These are phyloP conservation scores for Polyommatus iphigenia DNA, from an alignment of 2,888 invertebrate genomes.

Conservation along the genomic window DNA sequence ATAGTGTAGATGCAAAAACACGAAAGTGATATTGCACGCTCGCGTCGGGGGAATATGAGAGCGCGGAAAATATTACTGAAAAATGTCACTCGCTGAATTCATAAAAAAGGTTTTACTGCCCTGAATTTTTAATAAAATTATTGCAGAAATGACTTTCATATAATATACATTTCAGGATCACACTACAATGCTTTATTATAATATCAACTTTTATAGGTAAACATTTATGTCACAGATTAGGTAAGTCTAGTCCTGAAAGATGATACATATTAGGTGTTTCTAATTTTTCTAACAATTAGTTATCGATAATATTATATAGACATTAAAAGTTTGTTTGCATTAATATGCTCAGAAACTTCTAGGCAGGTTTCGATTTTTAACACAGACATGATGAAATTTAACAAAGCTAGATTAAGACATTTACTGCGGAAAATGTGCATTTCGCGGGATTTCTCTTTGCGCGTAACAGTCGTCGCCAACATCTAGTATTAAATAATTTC, in stretches of 20 bases:
- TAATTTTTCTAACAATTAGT: too few relatives aligned
- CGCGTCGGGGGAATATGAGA: constrained; percentile 49
- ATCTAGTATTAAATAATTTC: too few relatives aligned
- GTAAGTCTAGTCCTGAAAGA: not conserved
- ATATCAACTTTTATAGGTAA: not conserved
- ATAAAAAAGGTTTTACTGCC: constrained; percentile 22
- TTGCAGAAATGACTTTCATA: not conserved
- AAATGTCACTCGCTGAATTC: constrained; percentile 22
- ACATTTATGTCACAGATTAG: too few relatives aligned
- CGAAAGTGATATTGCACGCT: constrained; percentile 53
- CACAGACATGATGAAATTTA: too few relatives aligned
- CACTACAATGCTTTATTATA: not conserved
- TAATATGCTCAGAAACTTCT: too few relatives aligned
- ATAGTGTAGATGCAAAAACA: constrained; percentile 53
- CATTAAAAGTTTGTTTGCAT: not conserved
- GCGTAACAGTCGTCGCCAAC: too few relatives aligned
- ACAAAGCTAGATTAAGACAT: too few relatives aligned
- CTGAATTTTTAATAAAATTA: constrained; percentile 2
- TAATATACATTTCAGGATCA: not conserved
- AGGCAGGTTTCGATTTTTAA: too few relatives aligned
- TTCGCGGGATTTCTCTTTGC: too few relatives aligned
- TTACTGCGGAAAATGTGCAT: too few relatives aligned
- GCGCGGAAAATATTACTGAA: constrained; percentile 33
- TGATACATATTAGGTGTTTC: not conserved
- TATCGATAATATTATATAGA: too few relatives aligned